Conservation (phyloP, 2,113 vertebrate species). For the Lepus americanus region DNA sequence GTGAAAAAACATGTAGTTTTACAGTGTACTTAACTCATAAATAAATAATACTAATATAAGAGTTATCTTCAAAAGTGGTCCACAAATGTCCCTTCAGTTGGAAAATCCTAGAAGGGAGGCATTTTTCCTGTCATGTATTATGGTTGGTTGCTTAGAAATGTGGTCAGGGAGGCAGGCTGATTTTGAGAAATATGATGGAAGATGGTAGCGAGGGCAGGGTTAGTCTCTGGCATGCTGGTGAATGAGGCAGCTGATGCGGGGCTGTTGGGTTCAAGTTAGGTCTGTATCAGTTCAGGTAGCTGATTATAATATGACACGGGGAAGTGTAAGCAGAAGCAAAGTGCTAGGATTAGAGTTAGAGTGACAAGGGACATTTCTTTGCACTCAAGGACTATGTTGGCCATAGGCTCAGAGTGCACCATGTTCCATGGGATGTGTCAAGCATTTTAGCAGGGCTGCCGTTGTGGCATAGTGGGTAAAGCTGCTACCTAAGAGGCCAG, state of each 20-base stretch:
- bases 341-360: not conserved
- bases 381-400: not conserved
- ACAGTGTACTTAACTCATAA: not conserved
- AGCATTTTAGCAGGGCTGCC: too few species aligned
- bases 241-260: not conserved
- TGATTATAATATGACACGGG: not conserved
- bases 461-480: too few species aligned
- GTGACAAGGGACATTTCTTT: not conserved
- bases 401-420: not conserved
- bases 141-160: conserved; percentile 41
- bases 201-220: not conserved
- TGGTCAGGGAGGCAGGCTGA: not conserved
- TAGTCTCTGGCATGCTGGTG: not conserved
- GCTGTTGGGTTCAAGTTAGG: not conserved
- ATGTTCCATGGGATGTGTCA: not conserved
- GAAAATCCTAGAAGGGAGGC: not conserved
- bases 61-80: conserved; percentile 16
- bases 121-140: not conserved
- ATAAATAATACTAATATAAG: not conserved
- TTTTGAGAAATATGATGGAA: not conserved
- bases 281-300: not conserved
- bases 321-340: not conserved
- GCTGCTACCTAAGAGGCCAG: too few species aligned
- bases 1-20: not conserved
- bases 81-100: not conserved